Evolutionary conservation across 2,797 vertebrate species (phyloP), one percentile per base, ranked within the genome.

Genomic region (Chloroceryle inda): DNA sequence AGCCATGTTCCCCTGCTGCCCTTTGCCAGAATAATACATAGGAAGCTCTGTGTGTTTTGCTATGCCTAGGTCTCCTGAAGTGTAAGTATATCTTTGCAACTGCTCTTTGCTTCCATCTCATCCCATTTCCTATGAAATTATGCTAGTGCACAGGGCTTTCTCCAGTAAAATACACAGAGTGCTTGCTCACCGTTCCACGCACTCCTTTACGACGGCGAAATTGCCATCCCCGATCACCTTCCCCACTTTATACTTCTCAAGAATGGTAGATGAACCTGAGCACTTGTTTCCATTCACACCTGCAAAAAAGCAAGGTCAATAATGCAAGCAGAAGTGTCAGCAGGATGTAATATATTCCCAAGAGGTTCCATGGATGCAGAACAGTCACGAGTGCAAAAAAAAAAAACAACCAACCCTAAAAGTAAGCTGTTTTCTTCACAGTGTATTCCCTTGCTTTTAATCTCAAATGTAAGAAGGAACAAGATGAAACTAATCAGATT

Each of bases 141-240:
- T 13, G 61, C 44, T 56, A 37, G 84, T 19, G 13, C 44, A 6
- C 4, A 35, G n/a, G 22, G 29, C 59, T 91, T 56, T 56, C 26
- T 55, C 45, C 81, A 53, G 37, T 16, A 42, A 45, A 73, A 55
- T 6, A 52, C 66, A 37, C 68, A 85, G 29, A 71, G 69, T 44
- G n/a, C 19, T 83, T 77, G 91, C 98, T 97, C 89, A 99, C 99
- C 99, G 98, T 97, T 99, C 99, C 76, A 99, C 88, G 7, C 99
- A 99, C 92, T 99, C 99, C 95, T 99, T 99, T 31, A 99, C 99
- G 27, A 99, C 99, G 10, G 99, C 99, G 33, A 99, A 99, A 98
- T 99, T 99, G 38, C 99, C 99, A 23, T 99, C 99, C 20, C 99
- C 99, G 26, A 99, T 99, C 93, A 99, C 98, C 94, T 99, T 99